phyloP scores from a whole-genome alignment of 2,888 invertebrate species.

The Callyntrura guangdongensis region DNA sequence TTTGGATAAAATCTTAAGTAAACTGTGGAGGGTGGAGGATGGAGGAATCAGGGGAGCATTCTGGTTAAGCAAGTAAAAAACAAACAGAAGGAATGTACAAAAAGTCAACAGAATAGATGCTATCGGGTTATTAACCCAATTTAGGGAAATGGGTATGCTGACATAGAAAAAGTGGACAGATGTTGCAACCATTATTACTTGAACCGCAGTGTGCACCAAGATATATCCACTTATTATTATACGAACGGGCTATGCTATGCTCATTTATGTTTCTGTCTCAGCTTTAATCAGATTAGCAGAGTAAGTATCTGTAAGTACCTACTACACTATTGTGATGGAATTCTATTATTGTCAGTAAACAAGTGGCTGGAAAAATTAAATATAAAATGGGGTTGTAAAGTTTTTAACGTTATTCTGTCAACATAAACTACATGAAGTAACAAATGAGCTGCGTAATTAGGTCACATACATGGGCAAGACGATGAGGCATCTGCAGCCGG shows the following conservation, averaged over 20 bases:
- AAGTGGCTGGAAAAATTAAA: slow-evolving; percentile 51
- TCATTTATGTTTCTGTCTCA: slow-evolving; percentile 8
- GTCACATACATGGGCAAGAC: slow-evolving; percentile 37
- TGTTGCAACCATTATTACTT: slow-evolving; percentile 22
- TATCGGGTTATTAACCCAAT: slow-evolving; percentile 72
- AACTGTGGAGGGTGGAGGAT: not conserved
- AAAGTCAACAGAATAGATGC: slow-evolving; percentile 40
- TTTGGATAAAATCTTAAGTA: slow-evolving; percentile 7
- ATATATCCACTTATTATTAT: not conserved
- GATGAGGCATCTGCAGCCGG: not conserved
- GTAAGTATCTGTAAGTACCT: not conserved
- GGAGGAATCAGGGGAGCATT: not conserved
- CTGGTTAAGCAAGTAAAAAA: not conserved
- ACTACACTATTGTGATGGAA: slow-evolving; percentile 4
- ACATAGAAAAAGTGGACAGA: slow-evolving; percentile 27
- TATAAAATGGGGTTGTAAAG: slow-evolving; percentile 48
- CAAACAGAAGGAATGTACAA: slow-evolving; percentile 3
- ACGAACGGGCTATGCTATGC: not conserved
- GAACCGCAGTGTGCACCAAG: not conserved
- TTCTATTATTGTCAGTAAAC: slow-evolving; percentile 3
- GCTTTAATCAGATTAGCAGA: slow-evolving; percentile 38
- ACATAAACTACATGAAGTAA: slow-evolving; percentile 33
- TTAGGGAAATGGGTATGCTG: slow-evolving; percentile 35
- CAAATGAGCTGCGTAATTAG: slow-evolving; percentile 70
- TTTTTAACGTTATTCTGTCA: slow-evolving; percentile 63